Base-by-base conservation (phyloP, 2,888 invertebrate genomes). In the Cheilosia variabilis region DNA sequence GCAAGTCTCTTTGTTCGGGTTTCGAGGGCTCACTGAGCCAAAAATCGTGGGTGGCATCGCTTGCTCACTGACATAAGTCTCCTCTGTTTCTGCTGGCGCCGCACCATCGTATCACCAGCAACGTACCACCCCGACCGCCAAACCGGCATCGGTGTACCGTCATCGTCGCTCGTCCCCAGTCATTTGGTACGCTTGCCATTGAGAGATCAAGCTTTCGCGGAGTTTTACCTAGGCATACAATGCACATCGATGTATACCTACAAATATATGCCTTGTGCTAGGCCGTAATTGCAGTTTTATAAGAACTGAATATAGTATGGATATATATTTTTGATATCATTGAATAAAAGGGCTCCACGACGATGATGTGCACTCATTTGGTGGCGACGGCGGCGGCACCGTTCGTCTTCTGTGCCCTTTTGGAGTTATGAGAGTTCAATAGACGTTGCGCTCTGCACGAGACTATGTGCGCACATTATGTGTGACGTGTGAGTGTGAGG, bases 11-110 rank as follows among this genome's bases (percentile, higher is more conserved):
- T 84, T 65, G 71, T 76, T 72, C 52, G 66, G 45, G 53, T 71
- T 63, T 80, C 41, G 71, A 71, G 79, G 80, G 80, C 80, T 86
- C 76, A 80, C 71, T 80, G 71, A 86, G 80, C 71, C 80, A 80
- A 86, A 86, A 80, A 71, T 80, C 84, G 84, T 86, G 84, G 84
- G 84, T 86, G 84, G 84, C 60, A 86, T 86, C 55, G 78, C 57
- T 27, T 43, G 66, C 69, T 76, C 62, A 66, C 80, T 55, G 75
- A 55, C 80, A 80, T 75, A 55, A 58, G 75, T 57, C 60, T 80
- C 71, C 80, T 80, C 80, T 60, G 75, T 80, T 80, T 80, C 80
- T 65, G 75, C 76, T 80, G 80, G 80, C 84, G 84, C 84, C 84
- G 84, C 84, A 86, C 79, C 69, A 84, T 47, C 53, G 31, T 63